Evolutionary conservation across 2,113 vertebrate species (phyloP).

Genomic region (Gallinago undulata): DNA sequence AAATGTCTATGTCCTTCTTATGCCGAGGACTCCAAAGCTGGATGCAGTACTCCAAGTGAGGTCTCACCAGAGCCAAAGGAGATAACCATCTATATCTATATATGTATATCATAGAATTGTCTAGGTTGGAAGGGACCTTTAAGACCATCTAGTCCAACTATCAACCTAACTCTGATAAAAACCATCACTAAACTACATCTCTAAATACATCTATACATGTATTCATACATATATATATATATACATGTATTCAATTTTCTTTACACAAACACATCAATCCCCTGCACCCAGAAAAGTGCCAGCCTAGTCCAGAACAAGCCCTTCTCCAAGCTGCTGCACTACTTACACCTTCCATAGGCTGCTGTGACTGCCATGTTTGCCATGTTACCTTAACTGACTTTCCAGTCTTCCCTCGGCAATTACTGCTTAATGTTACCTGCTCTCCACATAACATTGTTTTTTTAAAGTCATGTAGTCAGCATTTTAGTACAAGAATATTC

Average conservation of each 20-base stretch:
- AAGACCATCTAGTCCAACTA: no score
- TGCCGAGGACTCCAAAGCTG: no score
- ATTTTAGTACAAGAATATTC: background rate
- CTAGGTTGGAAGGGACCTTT: no score
- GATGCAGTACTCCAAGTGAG: no score
- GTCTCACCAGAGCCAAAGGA: background rate
- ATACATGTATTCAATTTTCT: background rate
- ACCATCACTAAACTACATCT: no score
- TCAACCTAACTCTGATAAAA: no score
- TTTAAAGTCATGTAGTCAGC: background rate
- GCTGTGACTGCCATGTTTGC: fast-evolving
- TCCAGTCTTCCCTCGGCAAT: background rate
- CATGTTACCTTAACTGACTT: background rate
- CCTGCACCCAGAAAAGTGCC: background rate
- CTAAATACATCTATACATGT: no score
- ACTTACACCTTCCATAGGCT: background rate
- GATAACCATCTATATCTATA: background rate
- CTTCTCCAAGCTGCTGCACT: background rate
- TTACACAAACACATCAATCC: background rate
- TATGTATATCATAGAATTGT: no score
- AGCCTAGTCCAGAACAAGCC: background rate
- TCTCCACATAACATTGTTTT: background rate
- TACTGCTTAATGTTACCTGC: background rate
- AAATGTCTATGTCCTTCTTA: no score
- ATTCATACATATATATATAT: no score